phyloP scores from a whole-genome alignment of 1,140 invertebrate species.

The Eciton burchellii region DNA sequence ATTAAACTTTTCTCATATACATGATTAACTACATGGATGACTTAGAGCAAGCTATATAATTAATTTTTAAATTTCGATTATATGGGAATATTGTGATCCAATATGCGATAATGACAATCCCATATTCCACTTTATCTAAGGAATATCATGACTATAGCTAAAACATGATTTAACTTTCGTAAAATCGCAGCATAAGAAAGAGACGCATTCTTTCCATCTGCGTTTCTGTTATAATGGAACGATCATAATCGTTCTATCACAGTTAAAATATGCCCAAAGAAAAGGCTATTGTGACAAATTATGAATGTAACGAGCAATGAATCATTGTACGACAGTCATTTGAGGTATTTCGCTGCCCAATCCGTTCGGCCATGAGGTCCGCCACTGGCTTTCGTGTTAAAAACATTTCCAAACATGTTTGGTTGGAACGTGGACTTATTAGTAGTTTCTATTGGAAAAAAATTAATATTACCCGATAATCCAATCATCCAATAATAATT shows the following conservation, averaged over 20 bases:
- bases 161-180: not conserved
- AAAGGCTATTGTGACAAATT: slow-evolving; percentile 16
- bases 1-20: slow-evolving; percentile 43
- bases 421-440: slow-evolving; percentile 79
- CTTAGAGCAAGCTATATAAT: slow-evolving; percentile 29
- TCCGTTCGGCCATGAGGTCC: slow-evolving; percentile 87
- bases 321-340: slow-evolving; percentile 72
- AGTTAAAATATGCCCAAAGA: slow-evolving; percentile 58
- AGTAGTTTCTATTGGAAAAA: slow-evolving; percentile 73
- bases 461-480: not conserved
- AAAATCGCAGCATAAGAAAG: not conserved
- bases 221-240: slow-evolving; percentile 54
- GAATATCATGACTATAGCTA: not conserved
- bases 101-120: slow-evolving; percentile 4
- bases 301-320: slow-evolving; percentile 7
- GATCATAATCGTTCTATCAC: slow-evolving; percentile 70
- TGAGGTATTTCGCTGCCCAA: slow-evolving; percentile 88
- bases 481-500: not conserved
- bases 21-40: slow-evolving; percentile 33
- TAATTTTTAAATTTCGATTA: not conserved
- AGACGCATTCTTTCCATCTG: not conserved
- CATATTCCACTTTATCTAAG: not conserved
- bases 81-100: slow-evolving; percentile 34
- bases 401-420: slow-evolving; percentile 80
- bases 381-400: slow-evolving; percentile 82